These are phyloP conservation scores for Rotaria sp. DNA, from an alignment of 2,888 invertebrate genomes.

Conservation along the genomic window DNA sequence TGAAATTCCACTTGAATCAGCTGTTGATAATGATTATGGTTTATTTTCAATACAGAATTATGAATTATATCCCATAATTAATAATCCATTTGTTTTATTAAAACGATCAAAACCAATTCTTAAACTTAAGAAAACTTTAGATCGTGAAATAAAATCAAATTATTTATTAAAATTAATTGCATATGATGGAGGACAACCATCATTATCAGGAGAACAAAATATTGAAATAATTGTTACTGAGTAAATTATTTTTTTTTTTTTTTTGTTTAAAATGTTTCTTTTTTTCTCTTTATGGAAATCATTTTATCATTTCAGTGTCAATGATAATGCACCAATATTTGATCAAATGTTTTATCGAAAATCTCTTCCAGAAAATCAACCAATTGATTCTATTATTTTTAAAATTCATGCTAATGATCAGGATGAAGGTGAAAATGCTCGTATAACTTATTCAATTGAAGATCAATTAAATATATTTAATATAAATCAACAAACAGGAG, in stretches of 20 bases:
- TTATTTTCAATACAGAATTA: conserved; percentile 32
- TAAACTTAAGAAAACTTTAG: not conserved
- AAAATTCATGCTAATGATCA: not conserved
- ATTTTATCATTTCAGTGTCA: not conserved
- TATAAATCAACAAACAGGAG: conserved; percentile 33
- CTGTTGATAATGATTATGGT: conserved; percentile 33
- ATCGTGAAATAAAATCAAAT: conserved; percentile 29
- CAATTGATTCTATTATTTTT: not conserved
- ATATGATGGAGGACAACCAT: conserved; percentile 31
- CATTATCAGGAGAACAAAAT: not conserved
- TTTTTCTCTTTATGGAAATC: not conserved
- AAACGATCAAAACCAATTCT: not conserved
- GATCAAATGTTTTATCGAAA: conserved; percentile 5
- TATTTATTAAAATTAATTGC: conserved; percentile 30
- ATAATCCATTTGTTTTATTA: not conserved
- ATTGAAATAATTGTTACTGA: conserved; percentile 29
- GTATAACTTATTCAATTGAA: conserved; percentile 28
- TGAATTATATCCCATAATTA: not conserved
- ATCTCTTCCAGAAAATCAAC: conserved; percentile 32
- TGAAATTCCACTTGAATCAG: conserved; percentile 34
- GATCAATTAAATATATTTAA: not conserved
- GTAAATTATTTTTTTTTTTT: not conserved
- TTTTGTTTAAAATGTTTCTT: not conserved
- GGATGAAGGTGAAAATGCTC: conserved; percentile 16
- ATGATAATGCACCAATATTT: conserved; percentile 38